Evolutionary conservation across 2,113 vertebrate species (phyloP).

Genomic region (Chlamydotis undulata): DNA sequence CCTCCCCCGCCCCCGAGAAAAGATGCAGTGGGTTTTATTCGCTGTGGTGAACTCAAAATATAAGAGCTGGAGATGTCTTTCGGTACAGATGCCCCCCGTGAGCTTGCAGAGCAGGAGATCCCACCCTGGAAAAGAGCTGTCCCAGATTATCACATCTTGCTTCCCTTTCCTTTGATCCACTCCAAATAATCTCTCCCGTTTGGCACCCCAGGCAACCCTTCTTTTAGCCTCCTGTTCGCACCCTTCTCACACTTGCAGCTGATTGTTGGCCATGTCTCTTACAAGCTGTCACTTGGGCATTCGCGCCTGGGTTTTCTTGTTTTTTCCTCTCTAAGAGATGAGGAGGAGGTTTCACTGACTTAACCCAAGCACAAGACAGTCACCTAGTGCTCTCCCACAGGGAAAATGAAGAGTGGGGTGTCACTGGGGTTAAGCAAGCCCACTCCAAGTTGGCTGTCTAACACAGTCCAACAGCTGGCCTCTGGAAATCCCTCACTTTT

Average conservation of each 20-base stretch:
- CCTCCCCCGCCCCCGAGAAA: not conserved
- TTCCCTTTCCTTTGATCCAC: slow-evolving; percentile 8
- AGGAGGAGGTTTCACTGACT: not conserved
- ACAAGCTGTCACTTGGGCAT: not conserved
- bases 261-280: not conserved
- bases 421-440: not conserved
- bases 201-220: not conserved
- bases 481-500: not conserved
- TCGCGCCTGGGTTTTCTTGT: not conserved
- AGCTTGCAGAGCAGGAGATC: not conserved
- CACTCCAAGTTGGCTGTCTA: not conserved
- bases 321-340: not conserved
- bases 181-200: not conserved
- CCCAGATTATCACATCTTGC: not conserved
- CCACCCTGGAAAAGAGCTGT: not conserved
- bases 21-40: not conserved
- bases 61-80: not conserved
- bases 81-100: not conserved
- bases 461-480: not conserved
- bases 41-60: not conserved
- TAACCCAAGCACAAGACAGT: not conserved
- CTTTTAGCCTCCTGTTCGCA: slow-evolving; percentile 21
- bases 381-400: not conserved
- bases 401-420: not conserved
- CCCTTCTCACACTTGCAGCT: not conserved